Evolutionary conservation across 2,797 vertebrate genomes (phyloP).

Genomic region (Hoplostethus mediterraneus): DNA sequence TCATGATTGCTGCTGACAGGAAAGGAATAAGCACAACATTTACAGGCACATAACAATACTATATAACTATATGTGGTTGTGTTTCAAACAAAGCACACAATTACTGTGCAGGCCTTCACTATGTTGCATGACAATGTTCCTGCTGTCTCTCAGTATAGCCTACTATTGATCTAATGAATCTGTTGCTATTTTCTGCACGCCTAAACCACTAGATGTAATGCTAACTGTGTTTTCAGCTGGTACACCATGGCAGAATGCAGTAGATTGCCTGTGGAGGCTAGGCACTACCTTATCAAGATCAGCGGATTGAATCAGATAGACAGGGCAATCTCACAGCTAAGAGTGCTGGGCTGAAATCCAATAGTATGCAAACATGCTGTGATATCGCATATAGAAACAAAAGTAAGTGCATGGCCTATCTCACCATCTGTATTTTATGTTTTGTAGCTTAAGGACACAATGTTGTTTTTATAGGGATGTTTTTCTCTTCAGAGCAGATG

Average conservation of each 20-base stretch:
- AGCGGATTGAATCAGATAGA: constrained; percentile 29
- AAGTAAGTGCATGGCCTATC: not conserved
- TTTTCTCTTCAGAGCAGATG: too few species aligned
- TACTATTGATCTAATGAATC: not conserved
- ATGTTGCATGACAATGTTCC: not conserved
- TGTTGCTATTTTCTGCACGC: not conserved
- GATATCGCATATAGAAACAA: constrained; percentile 4
- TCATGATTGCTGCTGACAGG: not conserved
- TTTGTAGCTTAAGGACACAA: not conserved
- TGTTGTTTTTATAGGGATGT: not conserved
- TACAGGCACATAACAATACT: not conserved
- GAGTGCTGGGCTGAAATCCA: constrained; percentile 17
- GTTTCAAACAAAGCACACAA: constrained; percentile 10
- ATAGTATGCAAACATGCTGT: constrained; percentile 28
- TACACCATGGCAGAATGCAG: constrained; percentile 31
- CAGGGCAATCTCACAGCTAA: constrained; percentile 24
- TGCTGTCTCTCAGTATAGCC: not conserved
- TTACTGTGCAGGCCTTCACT: not conserved
- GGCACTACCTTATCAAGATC: constrained; percentile 18
- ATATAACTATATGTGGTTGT: not conserved
- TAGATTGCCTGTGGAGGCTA: constrained; percentile 9
- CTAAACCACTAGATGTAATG: not conserved
- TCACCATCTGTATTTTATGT: not conserved
- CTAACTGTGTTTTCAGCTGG: not conserved
- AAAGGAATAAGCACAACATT: not conserved